Percentiles rank a stretch among this genome's conserved stretches.
Evolutionary conservation across 2,888 invertebrate genomes (phyloP).

Genomic region (Spicauda simplicius): DNA sequence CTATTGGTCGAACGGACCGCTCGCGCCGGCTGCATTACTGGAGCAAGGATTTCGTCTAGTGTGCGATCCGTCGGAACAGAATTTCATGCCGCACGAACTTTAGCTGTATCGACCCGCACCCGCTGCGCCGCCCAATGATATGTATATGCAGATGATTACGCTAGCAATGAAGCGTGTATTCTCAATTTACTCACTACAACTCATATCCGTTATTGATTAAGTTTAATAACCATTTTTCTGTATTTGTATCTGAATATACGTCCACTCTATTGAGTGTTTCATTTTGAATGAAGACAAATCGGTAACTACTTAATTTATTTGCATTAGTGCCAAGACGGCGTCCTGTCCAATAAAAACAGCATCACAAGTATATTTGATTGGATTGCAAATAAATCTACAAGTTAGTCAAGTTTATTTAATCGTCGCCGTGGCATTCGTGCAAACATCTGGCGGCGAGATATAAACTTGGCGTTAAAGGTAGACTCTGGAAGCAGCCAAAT

Average conservation of each 20-base stretch:
- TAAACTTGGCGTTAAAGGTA: conserved; percentile 20
- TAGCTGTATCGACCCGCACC: conserved; percentile 17
- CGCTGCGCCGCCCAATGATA: conserved; percentile 1
- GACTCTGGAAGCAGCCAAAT: conserved; percentile 13
- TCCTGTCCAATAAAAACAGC: conserved; percentile 20
- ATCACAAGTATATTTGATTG: conserved; percentile 22
- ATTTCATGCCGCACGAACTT: background rate
- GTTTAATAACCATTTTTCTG: background rate
- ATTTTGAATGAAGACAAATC: conserved; percentile 10
- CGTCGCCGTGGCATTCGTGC: conserved; percentile 15
- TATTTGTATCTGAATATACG: background rate
- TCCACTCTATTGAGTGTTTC: background rate
- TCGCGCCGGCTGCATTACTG: conserved; percentile 25
- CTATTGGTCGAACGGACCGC: conserved; percentile 27
- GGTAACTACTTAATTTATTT: background rate
- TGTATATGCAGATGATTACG: conserved; percentile 3
- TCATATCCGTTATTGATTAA: background rate
- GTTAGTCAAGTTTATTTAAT: conserved; percentile 20
- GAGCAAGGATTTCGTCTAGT: conserved; percentile 8
- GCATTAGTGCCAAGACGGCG: conserved; percentile 3
- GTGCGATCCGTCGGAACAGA: conserved; percentile 1
- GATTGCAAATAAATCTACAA: conserved; percentile 23
- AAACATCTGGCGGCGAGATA: conserved; percentile 22
- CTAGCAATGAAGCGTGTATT: background rate
- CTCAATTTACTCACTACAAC: background rate